Base-by-base conservation (phyloP, 1,140 invertebrate genomes). In the Drosophila orosa region DNA sequence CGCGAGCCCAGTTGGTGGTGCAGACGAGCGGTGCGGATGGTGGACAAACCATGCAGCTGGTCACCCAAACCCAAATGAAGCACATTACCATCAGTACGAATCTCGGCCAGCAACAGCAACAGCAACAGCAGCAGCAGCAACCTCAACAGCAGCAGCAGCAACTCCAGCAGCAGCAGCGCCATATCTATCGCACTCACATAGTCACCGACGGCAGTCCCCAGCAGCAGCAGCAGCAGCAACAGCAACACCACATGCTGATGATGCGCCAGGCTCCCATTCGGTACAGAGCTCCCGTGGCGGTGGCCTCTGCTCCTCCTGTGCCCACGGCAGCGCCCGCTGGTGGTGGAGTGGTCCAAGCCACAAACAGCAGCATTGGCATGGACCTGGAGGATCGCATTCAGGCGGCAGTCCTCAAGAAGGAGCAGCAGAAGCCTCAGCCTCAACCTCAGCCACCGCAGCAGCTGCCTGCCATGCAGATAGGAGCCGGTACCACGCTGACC, bases 381-480 rank as follows among this genome's bases (percentile, higher is more conserved):
- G 91, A 92, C 47, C 40, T 92, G 24, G 91, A 92, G 57, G 91
- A 92, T 22, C 76, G 89, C 24, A 92, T 92, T 33, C 83, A 91
- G 42, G 91, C 91, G 3, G 89, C 84, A 0, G 80, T 92, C 24
- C 69, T 92, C 1, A 91, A 91, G 27, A 92, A 91, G 58, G 84
- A 91, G 39, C 78, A 86, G 42, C 78, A 78, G 15, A 82, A 91
- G 37, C 72, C 78, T 0, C 29, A 29, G 13, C 45, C 60, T 2
- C 22, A 91, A 33, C 72, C 78, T 0, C 29, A 29, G 13, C 45
- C 60, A 2, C 22, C 35, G 0, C 17, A 35, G 3, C 65, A 66
- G 19, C 15, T 75, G 22, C 60, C 50, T 0, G 27, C 78, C 12
- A 78, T 80, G 50, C 89, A 82, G 52, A 17, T 91, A 13, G 66